A percentile compares a stretch with the other conserved stretches of the same genome.
Conservation (phyloP, 37 sponge, comb jelly and placozoan genomes). For the Halichondria panicea region DNA sequence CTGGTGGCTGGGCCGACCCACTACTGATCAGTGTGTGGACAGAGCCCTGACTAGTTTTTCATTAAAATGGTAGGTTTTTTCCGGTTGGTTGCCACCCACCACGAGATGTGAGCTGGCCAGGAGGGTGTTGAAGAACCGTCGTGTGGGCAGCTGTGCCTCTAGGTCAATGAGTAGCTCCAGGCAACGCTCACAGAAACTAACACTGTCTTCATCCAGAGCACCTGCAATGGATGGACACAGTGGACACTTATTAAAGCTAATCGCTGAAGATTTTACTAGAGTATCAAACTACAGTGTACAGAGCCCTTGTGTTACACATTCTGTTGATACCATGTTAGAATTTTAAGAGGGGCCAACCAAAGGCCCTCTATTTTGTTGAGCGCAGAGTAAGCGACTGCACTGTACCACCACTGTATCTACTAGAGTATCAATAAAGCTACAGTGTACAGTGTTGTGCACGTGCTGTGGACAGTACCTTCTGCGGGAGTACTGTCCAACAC, state of each 20-base stretch:
- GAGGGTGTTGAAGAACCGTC: conserved; percentile 96
- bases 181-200: conserved; percentile 89
- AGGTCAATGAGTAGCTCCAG: conserved; percentile 92
- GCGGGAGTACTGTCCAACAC: conserved; percentile 68
- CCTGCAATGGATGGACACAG: conserved; percentile 14
- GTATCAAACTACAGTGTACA: neutral
- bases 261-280: neutral
- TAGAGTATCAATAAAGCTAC: no score
- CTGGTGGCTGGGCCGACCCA: no score
- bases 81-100: no score
- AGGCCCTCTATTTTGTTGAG: no score
- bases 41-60: no score
- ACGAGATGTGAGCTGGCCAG: conserved; percentile 80
- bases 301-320: neutral
- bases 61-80: neutral
- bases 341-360: neutral
- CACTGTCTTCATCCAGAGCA: conserved; percentile 33
- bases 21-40: neutral
- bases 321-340: no score
- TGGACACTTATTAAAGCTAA: neutral
- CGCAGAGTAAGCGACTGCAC: no score
- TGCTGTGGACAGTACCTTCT: no score
- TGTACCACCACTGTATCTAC: no score
- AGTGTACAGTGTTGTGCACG: no score
- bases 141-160: conserved; percentile 90